phyloP scores from a whole-genome alignment of 2,888 invertebrate species.

The Trilocha varians region DNA sequence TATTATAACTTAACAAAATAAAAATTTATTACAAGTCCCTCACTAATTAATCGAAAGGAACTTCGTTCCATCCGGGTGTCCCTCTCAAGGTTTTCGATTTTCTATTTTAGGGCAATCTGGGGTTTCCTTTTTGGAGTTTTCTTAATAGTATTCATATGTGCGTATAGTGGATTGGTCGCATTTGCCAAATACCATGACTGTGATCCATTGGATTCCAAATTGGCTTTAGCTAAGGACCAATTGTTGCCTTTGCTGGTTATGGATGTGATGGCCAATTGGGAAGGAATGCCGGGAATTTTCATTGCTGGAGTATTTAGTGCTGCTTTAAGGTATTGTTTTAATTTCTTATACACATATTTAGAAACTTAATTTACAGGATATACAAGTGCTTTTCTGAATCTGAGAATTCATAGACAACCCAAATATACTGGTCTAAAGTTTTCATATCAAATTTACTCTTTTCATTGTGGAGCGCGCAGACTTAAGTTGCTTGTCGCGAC shows the following conservation, averaged over 20 bases:
- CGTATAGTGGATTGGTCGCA: slow-evolving; percentile 82
- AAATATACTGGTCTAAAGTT: no score
- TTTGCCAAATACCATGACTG: slow-evolving; percentile 83
- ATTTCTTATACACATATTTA: no score
- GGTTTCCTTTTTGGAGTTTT: slow-evolving; percentile 79
- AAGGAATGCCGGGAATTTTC: slow-evolving; percentile 89
- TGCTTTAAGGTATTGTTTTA: slow-evolving; percentile 83
- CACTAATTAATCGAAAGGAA: no score
- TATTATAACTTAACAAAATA: no score
- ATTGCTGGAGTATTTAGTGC: slow-evolving; percentile 94
- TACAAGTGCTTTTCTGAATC: no score
- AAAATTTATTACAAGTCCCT: no score
- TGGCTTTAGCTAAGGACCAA: slow-evolving; percentile 84
- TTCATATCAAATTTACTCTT: no score
- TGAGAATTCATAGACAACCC: no score
- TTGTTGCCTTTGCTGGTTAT: slow-evolving; percentile 87
- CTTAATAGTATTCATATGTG: slow-evolving; percentile 77
- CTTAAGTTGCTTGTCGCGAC: not conserved
- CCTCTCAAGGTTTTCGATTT: no score
- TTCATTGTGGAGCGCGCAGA: not conserved
- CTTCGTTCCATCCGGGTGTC: no score
- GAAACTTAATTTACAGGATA: no score
- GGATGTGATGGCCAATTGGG: slow-evolving; percentile 84
- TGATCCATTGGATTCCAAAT: slow-evolving; percentile 79
- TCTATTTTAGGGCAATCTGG: slow-evolving; percentile 75